These are phyloP conservation scores for Phylloscopus trochilus DNA, from an alignment of 2,113 vertebrate genomes.

Conservation along the genomic window DNA sequence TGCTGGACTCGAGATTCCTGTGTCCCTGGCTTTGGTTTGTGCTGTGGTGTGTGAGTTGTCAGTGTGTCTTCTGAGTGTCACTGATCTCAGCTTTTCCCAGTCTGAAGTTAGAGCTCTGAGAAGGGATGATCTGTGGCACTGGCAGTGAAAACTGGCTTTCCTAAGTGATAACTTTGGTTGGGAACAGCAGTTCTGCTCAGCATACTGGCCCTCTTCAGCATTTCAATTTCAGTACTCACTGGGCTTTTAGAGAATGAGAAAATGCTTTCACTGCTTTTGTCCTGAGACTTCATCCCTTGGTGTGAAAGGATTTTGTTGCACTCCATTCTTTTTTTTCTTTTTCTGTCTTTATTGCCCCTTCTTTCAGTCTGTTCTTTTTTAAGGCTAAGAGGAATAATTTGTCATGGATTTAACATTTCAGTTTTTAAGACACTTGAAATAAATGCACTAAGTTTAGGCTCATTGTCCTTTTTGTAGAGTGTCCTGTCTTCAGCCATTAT, in stretches of 20 bases:
- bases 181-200: not conserved
- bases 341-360: not conserved
- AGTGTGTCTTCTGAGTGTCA: not conserved
- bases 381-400: slow-evolving; percentile 6
- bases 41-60: not conserved
- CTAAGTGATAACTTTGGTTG: not conserved
- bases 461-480: not conserved
- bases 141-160: not conserved
- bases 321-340: not conserved
- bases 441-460: not conserved
- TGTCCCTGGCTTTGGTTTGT: not conserved
- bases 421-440: slow-evolving; percentile 12
- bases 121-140: not conserved
- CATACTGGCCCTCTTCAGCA: not conserved
- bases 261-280: slow-evolving; percentile 8
- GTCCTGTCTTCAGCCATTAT: slow-evolving; percentile 10
- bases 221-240: not conserved
- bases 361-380: not conserved
- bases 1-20: not conserved
- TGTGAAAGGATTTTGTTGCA: not conserved
- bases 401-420: not conserved
- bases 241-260: not conserved
- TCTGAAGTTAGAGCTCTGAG: not conserved
- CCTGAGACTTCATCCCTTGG: not conserved
- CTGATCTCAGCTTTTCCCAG: not conserved